These are phyloP conservation scores for Melinaea menophilus DNA, from an alignment of 2,888 invertebrate genomes.

Conservation along the genomic window DNA sequence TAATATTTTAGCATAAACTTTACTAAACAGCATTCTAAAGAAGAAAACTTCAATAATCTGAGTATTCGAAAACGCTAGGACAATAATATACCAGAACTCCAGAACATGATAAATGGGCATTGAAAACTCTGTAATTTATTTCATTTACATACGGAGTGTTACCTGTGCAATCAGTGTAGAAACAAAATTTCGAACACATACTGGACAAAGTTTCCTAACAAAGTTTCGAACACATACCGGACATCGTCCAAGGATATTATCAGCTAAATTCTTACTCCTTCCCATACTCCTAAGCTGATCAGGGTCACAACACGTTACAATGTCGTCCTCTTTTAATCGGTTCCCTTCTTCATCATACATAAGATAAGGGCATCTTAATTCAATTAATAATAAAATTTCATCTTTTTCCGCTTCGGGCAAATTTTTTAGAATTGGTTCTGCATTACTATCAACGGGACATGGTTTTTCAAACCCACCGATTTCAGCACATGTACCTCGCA, in stretches of 20 bases:
- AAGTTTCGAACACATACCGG: constrained; percentile 89
- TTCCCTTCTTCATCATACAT: constrained; percentile 59
- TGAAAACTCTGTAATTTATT: constrained; percentile 74
- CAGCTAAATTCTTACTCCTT: constrained; percentile 78
- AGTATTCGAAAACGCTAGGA: constrained; percentile 94
- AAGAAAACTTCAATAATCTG: constrained; percentile 96
- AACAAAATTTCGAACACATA: no score
- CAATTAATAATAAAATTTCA: constrained; percentile 57
- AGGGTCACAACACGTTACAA: constrained; percentile 80
- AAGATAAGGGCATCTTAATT: constrained; percentile 80
- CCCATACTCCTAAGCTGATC: constrained; percentile 75
- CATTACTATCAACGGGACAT: constrained; percentile 46
- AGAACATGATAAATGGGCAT: constrained; percentile 87
- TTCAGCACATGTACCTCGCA: constrained; percentile 51
- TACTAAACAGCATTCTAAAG: constrained; percentile 97
- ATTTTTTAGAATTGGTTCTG: constrained; percentile 45
- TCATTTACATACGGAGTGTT: constrained; percentile 60
- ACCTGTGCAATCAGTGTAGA: constrained; percentile 36
- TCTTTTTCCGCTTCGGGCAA: constrained; percentile 53
- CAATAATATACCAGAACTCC: constrained; percentile 86
- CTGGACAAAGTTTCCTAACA: no score
- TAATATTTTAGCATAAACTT: no score
- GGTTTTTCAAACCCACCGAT: constrained; percentile 46
- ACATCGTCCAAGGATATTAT: constrained; percentile 86
- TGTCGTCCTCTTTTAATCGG: constrained; percentile 49